phyloP scores from a whole-genome alignment of 2,888 invertebrate species.

The Brachynemurus nebulosus region DNA sequence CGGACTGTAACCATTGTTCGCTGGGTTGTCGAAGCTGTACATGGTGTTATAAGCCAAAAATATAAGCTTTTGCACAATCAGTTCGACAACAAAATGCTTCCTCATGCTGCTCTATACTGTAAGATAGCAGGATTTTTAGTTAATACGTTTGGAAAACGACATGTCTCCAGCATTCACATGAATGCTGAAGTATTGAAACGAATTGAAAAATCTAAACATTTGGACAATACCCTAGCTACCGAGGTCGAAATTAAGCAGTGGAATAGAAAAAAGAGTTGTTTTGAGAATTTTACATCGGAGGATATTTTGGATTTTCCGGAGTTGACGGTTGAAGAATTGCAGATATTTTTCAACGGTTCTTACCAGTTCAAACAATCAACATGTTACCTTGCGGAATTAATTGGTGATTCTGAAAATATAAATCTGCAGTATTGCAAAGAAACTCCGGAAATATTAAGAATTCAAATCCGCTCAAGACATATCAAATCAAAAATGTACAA shows the following conservation, averaged over 20 bases:
- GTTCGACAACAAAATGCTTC: slow-evolving; percentile 15
- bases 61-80: slow-evolving; percentile 12
- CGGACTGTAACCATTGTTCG: slow-evolving; percentile 13
- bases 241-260: slow-evolving; percentile 6
- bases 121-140: slow-evolving; percentile 14
- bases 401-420: slow-evolving; percentile 6
- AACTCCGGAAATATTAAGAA: slow-evolving; percentile 1
- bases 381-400: too few relatives aligned
- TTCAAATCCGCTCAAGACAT: slow-evolving; percentile 9
- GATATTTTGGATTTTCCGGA: too few relatives aligned
- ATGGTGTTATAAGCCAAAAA: slow-evolving; percentile 16
- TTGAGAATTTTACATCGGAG: too few relatives aligned
- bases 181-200: slow-evolving; percentile 8
- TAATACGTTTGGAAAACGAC: slow-evolving; percentile 14
- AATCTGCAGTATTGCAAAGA: slow-evolving; percentile 6
- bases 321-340: slow-evolving; percentile 1
- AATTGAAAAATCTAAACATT: slow-evolving; percentile 5
- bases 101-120: slow-evolving; percentile 10
- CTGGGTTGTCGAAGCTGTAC: slow-evolving; percentile 18
- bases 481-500: slow-evolving; percentile 3
- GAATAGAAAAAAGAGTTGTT: slow-evolving; percentile 8
- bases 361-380: too few relatives aligned
- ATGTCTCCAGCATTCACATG: slow-evolving; percentile 8
- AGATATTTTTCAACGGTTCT: slow-evolving; percentile 9
- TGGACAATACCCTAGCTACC: slow-evolving; percentile 11